A percentile compares a stretch with the other conserved stretches of the same genome.
Evolutionary conservation across 2,797 vertebrate species (phyloP).

Genomic region (Molossus molossus): DNA sequence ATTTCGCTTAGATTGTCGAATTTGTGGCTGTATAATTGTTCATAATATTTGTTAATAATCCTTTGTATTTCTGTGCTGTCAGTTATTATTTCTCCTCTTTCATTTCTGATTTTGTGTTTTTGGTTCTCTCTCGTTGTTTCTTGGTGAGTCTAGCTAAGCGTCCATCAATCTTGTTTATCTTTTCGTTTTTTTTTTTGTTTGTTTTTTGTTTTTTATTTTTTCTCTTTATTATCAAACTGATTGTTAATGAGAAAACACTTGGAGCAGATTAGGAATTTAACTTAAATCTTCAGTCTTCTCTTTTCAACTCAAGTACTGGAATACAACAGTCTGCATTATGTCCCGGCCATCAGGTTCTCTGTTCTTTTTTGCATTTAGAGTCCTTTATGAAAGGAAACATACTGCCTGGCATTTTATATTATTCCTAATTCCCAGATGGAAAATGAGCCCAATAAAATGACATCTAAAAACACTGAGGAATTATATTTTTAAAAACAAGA

Average conservation of each 20-base stretch:
- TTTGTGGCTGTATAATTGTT: too few species aligned
- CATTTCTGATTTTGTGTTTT: too few species aligned
- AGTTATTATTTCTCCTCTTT: too few species aligned
- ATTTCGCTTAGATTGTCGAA: too few species aligned
- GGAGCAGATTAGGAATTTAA: not conserved
- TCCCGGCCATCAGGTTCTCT: not conserved
- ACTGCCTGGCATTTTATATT: not conserved
- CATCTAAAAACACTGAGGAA: constrained; percentile 17
- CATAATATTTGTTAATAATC: too few species aligned
- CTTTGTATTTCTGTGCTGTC: too few species aligned
- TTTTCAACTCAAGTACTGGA: not conserved
- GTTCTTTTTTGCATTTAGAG: constrained; percentile 1
- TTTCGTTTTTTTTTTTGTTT: too few species aligned
- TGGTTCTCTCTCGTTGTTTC: too few species aligned
- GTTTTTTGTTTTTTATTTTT: too few species aligned
- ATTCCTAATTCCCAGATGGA: constrained; percentile 6
- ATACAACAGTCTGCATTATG: not conserved
- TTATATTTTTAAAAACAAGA: constrained; percentile 60
- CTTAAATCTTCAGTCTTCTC: not conserved
- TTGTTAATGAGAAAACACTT: constrained; percentile 32
- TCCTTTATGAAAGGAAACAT: constrained; percentile 48
- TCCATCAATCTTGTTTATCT: too few species aligned
- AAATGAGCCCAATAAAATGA: constrained; percentile 39
- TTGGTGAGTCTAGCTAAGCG: too few species aligned
- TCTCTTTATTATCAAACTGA: constrained; percentile 66